phyloP scores from a whole-genome alignment of 2,888 invertebrate species.

The Syritta pipiens region DNA sequence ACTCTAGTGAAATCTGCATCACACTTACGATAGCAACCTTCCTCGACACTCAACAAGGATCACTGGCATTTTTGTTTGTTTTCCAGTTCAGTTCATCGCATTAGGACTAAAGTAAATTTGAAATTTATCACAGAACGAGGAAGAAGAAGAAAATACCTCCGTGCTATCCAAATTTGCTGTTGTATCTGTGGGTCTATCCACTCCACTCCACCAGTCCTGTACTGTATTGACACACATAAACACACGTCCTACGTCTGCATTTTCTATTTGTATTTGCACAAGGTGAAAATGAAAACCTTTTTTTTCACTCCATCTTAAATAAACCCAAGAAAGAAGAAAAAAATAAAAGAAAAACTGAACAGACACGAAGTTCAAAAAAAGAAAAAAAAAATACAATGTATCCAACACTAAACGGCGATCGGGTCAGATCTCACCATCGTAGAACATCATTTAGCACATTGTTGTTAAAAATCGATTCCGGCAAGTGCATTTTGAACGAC shows the following conservation, averaged over 20 bases:
- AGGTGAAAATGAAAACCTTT: conserved; percentile 68
- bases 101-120: conserved; percentile 33
- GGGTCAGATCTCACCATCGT: conserved; percentile 41
- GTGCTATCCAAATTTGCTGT: not conserved
- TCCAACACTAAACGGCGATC: conserved; percentile 22
- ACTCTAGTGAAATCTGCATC: too few relatives aligned
- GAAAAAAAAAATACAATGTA: conserved; percentile 10
- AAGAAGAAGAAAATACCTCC: conserved; percentile 1
- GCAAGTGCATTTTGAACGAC: conserved; percentile 37
- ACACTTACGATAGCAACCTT: too few relatives aligned
- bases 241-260: conserved; percentile 49
- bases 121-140: conserved; percentile 30
- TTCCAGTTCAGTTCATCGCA: conserved; percentile 27
- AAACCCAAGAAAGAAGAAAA: conserved; percentile 19
- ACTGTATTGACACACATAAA: conserved; percentile 56
- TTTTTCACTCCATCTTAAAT: conserved; percentile 36
- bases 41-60: too few relatives aligned
- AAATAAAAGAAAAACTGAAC: conserved; percentile 3
- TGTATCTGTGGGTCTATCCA: not conserved
- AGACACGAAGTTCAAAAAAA: conserved; percentile 23
- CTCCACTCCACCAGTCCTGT: too few relatives aligned
- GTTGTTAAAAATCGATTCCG: conserved; percentile 61
- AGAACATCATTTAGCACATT: conserved; percentile 64
- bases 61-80: conserved; percentile 55
- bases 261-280: conserved; percentile 62